These are phyloP conservation scores for Microdon myrmicae DNA, from an alignment of 2,888 invertebrate genomes.

Conservation along the genomic window DNA sequence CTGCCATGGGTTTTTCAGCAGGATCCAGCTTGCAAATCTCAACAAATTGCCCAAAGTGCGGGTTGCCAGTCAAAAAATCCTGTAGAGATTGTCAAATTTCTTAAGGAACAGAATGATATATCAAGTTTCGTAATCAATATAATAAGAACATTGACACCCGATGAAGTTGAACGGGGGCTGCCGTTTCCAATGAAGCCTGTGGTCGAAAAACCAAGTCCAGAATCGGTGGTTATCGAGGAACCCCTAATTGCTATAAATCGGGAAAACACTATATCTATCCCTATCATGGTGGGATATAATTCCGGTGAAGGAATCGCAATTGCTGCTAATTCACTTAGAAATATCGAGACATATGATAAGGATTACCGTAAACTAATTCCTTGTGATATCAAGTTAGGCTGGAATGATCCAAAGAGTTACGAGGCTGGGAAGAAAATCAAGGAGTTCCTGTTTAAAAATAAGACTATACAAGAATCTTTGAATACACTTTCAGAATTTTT, in stretches of 20 bases:
- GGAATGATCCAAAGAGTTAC: constrained; percentile 21
- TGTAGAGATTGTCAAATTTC: constrained; percentile 39
- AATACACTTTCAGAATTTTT: constrained; percentile 66
- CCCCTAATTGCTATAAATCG: constrained; percentile 66
- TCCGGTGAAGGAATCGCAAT: constrained; percentile 68
- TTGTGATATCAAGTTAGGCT: constrained; percentile 20
- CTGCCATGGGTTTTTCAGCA: constrained; percentile 46
- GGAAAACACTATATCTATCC: constrained; percentile 66
- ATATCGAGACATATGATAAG: constrained; percentile 53
- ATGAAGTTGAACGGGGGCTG: constrained; percentile 33
- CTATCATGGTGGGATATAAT: constrained; percentile 68
- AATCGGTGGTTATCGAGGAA: constrained; percentile 46
- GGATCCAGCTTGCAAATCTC: constrained; percentile 33
- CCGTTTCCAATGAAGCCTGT: constrained; percentile 44
- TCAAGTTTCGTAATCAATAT: constrained; percentile 30
- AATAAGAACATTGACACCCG: constrained; percentile 5
- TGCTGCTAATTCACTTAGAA: constrained; percentile 56
- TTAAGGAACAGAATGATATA: constrained; percentile 34
- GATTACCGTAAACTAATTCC: constrained; percentile 50
- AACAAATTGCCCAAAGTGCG: constrained; percentile 43
- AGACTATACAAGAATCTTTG: constrained; percentile 60
- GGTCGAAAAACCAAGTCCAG: constrained; percentile 37
- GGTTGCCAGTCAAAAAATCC: constrained; percentile 46
- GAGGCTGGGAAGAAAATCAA: constrained; percentile 54
- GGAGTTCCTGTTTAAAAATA: constrained; percentile 66